These are phyloP conservation scores for Morinoia aosen DNA, from an alignment of 2,888 invertebrate genomes.

Conservation along the genomic window DNA sequence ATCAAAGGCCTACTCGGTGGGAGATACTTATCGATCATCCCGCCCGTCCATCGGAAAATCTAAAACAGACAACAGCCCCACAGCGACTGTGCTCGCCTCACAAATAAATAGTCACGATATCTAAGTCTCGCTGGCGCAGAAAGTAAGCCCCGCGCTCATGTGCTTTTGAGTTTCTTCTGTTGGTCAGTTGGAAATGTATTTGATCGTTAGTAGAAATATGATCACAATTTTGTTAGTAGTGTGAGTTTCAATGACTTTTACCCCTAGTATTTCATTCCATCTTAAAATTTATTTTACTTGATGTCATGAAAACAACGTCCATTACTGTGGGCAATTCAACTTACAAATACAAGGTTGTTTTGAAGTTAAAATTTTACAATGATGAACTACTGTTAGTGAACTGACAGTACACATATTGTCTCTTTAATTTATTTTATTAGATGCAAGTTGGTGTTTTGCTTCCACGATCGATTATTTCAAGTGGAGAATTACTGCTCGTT, in stretches of 20 bases:
- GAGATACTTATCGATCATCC: constrained; percentile 26
- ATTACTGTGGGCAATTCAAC: neutral
- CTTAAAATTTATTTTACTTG: neutral
- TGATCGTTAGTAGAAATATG: neutral
- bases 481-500: neutral
- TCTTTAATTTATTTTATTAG: too few species aligned
- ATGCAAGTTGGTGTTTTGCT: neutral
- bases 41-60: neutral
- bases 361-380: neutral
- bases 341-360: neutral
- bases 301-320: neutral
- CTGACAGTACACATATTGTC: neutral
- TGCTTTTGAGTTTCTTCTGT: neutral
- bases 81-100: neutral
- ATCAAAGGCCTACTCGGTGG: constrained; percentile 28
- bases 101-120: neutral
- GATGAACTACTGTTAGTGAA: neutral
- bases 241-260: neutral
- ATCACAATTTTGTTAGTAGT: neutral
- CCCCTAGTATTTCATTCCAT: neutral
- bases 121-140: neutral
- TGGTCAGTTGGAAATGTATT: neutral
- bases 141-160: neutral
- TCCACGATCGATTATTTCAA: neutral
- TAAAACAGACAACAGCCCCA: constrained; percentile 13